Evolutionary conservation across 2,797 vertebrate species (phyloP).

Genomic region (Sus cebifrons): DNA sequence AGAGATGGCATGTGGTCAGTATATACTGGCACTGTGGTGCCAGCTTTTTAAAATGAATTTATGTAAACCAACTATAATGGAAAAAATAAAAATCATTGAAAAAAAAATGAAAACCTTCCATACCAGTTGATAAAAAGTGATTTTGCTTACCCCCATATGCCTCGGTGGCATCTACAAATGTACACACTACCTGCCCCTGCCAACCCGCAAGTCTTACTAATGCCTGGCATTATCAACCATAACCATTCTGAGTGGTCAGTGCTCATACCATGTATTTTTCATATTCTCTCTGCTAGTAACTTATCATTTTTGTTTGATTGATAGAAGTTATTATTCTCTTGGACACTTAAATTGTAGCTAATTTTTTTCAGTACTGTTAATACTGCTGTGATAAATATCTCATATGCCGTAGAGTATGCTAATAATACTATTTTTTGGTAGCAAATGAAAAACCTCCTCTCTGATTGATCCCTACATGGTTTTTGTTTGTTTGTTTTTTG

Average conservation of each 20-base stretch:
- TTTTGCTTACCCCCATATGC: background rate
- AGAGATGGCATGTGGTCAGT: background rate
- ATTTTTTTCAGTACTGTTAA: constrained; percentile 11
- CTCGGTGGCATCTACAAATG: background rate
- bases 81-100: no score
- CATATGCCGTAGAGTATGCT: background rate
- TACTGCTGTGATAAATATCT: background rate
- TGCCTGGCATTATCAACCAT: background rate
- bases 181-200: background rate
- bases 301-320: constrained; percentile 9
- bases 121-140: background rate
- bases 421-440: constrained; percentile 14
- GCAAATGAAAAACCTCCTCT: constrained; percentile 42
- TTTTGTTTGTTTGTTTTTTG: background rate
- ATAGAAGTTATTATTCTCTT: constrained; percentile 33
- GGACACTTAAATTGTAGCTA: constrained; percentile 8
- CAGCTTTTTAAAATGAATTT: background rate
- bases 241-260: background rate
- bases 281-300: background rate
- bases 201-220: background rate
- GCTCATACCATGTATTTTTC: background rate
- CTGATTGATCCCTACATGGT: background rate
- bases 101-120: background rate
- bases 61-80: no score
- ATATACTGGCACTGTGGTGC: background rate